Conservation (phyloP, 2,888 invertebrate genomes). For the Drosophila incognita region DNA sequence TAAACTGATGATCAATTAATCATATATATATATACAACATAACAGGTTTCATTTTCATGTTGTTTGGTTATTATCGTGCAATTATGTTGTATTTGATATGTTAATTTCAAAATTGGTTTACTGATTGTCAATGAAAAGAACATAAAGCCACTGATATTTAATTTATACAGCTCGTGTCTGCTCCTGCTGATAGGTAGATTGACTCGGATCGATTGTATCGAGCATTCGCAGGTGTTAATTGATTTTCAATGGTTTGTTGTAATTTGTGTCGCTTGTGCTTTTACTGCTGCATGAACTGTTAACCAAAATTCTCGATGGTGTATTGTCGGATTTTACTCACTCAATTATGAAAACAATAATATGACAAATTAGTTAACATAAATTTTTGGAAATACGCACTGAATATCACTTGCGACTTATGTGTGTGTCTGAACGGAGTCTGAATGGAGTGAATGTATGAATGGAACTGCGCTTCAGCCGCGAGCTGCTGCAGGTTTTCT, state of each 20-base stretch:
- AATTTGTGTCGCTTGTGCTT: conserved; percentile 59
- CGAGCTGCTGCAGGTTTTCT: conserved; percentile 64
- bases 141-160: conserved; percentile 52
- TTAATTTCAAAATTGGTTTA: conserved; percentile 67
- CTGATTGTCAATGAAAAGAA: conserved; percentile 57
- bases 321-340: conserved; percentile 48
- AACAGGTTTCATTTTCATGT: conserved; percentile 55
- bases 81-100: conserved; percentile 83
- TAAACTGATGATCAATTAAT: conserved; percentile 25
- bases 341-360: conserved; percentile 55
- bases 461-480: conserved; percentile 74
- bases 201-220: conserved; percentile 34
- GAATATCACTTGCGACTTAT: conserved; percentile 29
- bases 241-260: conserved; percentile 66
- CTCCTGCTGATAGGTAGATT: conserved; percentile 36
- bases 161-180: conserved; percentile 74
- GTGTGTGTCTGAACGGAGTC: conserved; percentile 5
- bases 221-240: conserved; percentile 75
- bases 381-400: conserved; percentile 50
- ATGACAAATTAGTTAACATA: conserved; percentile 66
- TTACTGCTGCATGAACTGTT: conserved; percentile 55
- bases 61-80: conserved; percentile 75
- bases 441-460: conserved; percentile 66
- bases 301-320: conserved; percentile 26
- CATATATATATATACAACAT: conserved; percentile 8